Base-by-base conservation (phyloP, 1,140 invertebrate species). In the Antheraea mylitta region DNA sequence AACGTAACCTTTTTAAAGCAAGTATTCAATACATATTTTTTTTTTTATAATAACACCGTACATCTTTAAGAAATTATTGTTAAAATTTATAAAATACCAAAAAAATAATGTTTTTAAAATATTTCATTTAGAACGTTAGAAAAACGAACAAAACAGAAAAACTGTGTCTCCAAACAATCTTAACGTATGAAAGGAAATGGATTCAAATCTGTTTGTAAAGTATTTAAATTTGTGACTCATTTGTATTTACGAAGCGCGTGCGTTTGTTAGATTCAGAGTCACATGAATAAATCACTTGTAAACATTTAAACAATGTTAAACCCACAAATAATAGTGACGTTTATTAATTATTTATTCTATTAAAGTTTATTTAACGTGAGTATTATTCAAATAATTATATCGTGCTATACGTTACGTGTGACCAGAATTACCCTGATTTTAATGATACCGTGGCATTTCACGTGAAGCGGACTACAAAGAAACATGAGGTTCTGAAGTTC, bases 151-250 rank as follows among this genome's bases (percentile, higher is more conserved):
- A 16, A 16, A 53, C 1, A 53, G 13, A 16, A 53, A 53, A 53
- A 53, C 16, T 53, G 11, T 7, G 45, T 53, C 45, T 6, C 11
- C 11, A 16, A 53, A 7, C 16, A 11, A 53, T 53, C 11, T 53
- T 10, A 13, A 6, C 45, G 45, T 53, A 53, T 16, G 16, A 53
- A 53, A 53, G 45, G 45, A 53, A 53, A 53, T 53, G 45, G 45
- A 53, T 53, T 53, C 45, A 53, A 53, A 53, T 53, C 45, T 53
- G 13, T 53, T 53, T 53, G 45, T n/a, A 53, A 53, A 53, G 45
- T 53, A 9, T 9, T 42, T 42, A 9, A 42, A 42, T 42, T 2
- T 7, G 0, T 42, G 45, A 53, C 9, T 53, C 45, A 53, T 53
- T n/a, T 53, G 45, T 53, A 13, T 53, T 53, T 53, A 53, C 45